Evolutionary conservation across 2,888 invertebrate species (phyloP).

Genomic region (Cacoxenus indagator): DNA sequence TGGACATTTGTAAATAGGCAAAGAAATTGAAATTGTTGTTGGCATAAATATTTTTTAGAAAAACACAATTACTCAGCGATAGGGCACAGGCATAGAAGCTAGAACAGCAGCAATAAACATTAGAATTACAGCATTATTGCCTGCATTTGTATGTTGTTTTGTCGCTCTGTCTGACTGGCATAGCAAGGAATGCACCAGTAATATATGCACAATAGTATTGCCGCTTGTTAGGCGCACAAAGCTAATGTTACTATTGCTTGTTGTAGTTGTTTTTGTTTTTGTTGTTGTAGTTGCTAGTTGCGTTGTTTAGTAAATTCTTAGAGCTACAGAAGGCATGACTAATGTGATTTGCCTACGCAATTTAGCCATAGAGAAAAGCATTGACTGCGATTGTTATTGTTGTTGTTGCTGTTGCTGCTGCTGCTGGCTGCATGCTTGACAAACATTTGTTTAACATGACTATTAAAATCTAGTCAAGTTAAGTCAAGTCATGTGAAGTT

Average conservation of each 20-base stretch:
- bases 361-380: conserved; percentile 37
- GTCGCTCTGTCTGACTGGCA: neutral
- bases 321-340: conserved; percentile 30
- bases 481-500: neutral
- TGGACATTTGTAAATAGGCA: too few species aligned
- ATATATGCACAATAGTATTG: neutral
- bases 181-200: too few species aligned
- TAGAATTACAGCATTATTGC: neutral
- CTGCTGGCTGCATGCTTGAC: conserved; percentile 64
- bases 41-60: too few species aligned
- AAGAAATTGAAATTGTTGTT: neutral
- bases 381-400: conserved; percentile 24
- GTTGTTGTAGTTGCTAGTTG: neutral
- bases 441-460: conserved; percentile 67
- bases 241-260: neutral
- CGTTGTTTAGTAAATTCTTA: neutral
- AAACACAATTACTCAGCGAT: too few species aligned
- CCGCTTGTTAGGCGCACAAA: neutral
- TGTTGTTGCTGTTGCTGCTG: conserved; percentile 40
- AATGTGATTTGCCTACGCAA: conserved; percentile 32
- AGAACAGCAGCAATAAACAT: neutral
- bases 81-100: neutral
- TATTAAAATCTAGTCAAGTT: conserved; percentile 57
- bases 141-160: neutral
- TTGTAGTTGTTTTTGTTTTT: neutral